phyloP scores from a whole-genome alignment of 35 echinoderm and acorn worm species.

The Diadema setosum region DNA sequence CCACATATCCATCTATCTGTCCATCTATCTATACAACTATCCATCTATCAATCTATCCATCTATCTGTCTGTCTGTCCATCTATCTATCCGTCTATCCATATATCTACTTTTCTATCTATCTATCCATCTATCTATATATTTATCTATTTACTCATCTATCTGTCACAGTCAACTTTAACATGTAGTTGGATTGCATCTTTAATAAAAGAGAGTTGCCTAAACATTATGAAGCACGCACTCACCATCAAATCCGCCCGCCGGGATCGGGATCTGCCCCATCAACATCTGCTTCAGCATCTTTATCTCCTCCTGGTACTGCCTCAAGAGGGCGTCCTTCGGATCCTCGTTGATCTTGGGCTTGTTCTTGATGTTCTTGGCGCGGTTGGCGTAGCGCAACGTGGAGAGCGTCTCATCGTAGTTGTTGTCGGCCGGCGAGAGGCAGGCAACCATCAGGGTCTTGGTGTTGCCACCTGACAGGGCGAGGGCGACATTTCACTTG shows the following conservation, averaged over 20 bases:
- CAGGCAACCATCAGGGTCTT: slow-evolving; percentile 95
- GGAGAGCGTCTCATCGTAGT: slow-evolving; percentile 89
- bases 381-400: slow-evolving; percentile 94
- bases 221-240: neutral
- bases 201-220: too few relatives aligned
- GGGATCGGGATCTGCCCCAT: slow-evolving; percentile 93
- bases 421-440: slow-evolving; percentile 88
- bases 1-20: too few relatives aligned
- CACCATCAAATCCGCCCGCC: slow-evolving; percentile 64
- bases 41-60: too few relatives aligned
- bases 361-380: slow-evolving; percentile 99
- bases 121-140: too few relatives aligned
- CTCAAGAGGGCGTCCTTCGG: slow-evolving; percentile 94
- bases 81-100: too few relatives aligned
- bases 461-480: slow-evolving; percentile 49
- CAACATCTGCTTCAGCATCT: slow-evolving; percentile 77
- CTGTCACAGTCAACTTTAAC: too few relatives aligned
- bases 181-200: too few relatives aligned
- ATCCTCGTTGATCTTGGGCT: slow-evolving; percentile 99
- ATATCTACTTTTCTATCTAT: too few relatives aligned
- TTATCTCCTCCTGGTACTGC: slow-evolving; percentile 94
- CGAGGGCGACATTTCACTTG: too few relatives aligned
- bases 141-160: too few relatives aligned
- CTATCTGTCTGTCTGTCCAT: too few relatives aligned
- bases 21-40: too few relatives aligned